These are phyloP conservation scores for Pachycephala philippinensis DNA, from an alignment of 2,113 vertebrate species.

Conservation along the genomic window DNA sequence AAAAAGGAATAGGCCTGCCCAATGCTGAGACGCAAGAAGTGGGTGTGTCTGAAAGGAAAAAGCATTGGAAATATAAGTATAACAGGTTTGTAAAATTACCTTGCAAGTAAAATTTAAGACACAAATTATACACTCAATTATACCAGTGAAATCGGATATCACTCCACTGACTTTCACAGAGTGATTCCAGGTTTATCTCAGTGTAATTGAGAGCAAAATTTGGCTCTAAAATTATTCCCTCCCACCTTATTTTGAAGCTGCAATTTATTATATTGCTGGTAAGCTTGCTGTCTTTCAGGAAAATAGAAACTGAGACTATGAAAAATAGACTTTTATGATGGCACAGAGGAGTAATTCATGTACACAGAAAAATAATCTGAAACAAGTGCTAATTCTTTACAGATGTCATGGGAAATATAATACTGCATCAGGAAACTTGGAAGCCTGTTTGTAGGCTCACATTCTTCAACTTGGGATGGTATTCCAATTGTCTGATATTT, in stretches of 20 bases:
- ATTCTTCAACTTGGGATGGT: background rate
- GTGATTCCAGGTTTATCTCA: background rate
- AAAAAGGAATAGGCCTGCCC: conserved; percentile 53
- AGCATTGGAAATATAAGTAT: conserved; percentile 46
- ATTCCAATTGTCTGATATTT: background rate
- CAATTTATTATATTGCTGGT: background rate
- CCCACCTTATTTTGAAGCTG: background rate
- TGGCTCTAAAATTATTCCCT: background rate
- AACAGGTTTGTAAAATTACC: conserved; percentile 13
- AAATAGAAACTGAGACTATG: background rate
- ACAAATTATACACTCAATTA: conserved; percentile 19
- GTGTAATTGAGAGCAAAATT: conserved; percentile 18
- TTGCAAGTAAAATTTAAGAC: conserved; percentile 19
- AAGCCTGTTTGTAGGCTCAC: background rate
- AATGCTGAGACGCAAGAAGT: conserved; percentile 39
- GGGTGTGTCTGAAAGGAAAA: conserved; percentile 54
- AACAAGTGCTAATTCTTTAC: conserved; percentile 1
- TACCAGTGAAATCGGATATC: background rate
- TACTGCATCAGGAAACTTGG: background rate
- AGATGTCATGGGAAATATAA: background rate
- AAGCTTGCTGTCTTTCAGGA: background rate
- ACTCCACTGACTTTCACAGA: background rate
- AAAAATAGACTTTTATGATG: background rate
- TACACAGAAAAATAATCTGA: background rate
- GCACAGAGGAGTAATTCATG: background rate